A percentile compares a stretch with the other conserved stretches of the same genome.
These are phyloP conservation scores for Bubo blakistoni DNA, from an alignment of 2,113 vertebrate genomes.

Conservation along the genomic window DNA sequence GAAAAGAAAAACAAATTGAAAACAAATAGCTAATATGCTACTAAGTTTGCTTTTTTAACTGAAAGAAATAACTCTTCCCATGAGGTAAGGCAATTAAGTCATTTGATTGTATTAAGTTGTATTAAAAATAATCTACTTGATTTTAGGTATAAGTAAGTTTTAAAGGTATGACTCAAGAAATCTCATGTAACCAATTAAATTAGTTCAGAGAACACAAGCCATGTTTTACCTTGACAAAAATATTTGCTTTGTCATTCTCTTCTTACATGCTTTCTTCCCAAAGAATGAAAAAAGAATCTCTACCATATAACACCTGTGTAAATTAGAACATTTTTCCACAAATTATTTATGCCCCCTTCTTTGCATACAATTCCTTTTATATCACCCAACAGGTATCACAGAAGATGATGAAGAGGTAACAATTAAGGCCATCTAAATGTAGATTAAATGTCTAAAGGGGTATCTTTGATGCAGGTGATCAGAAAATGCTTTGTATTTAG, in stretches of 20 bases:
- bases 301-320: conserved; percentile 26
- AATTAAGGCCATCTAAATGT: conserved; percentile 68
- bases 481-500: conserved; percentile 49
- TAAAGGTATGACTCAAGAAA: conserved; percentile 13
- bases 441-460: conserved; percentile 17
- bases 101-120: conserved; percentile 72
- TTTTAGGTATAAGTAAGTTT: conserved; percentile 32
- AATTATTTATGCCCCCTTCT: neutral
- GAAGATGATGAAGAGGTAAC: conserved; percentile 59
- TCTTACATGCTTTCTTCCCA: conserved; percentile 3
- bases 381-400: conserved; percentile 3
- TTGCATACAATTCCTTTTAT: conserved; percentile 25
- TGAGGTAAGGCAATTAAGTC: conserved; percentile 76
- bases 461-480: conserved; percentile 45
- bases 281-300: neutral
- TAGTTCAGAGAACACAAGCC: conserved; percentile 28
- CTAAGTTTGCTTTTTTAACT: conserved; percentile 33
- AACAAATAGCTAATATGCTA: conserved; percentile 39
- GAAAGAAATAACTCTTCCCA: conserved; percentile 49
- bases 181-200: neutral
- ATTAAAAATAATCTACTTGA: conserved; percentile 63
- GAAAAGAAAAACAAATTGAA: conserved; percentile 53
- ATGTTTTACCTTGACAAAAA: conserved; percentile 31
- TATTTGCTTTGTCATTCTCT: conserved; percentile 13
- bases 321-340: neutral